Evolutionary conservation across 1,140 invertebrate genomes (phyloP).

Genomic region (Caligus rogercresseyi): DNA sequence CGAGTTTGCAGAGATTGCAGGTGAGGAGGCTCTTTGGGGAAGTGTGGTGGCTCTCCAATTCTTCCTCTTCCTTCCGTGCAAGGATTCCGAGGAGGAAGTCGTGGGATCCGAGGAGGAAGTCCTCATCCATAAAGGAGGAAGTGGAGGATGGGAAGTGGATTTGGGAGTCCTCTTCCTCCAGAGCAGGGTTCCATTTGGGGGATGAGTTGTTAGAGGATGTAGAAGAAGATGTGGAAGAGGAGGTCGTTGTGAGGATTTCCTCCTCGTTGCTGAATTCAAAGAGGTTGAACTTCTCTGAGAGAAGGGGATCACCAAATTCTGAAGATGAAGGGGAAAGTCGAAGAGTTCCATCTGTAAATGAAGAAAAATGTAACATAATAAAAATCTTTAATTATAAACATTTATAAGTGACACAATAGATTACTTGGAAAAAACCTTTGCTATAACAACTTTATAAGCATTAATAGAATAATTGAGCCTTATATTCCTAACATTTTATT

Average conservation of each 20-base stretch:
- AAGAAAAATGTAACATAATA: too few relatives aligned
- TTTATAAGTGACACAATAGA: too few relatives aligned
- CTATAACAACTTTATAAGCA: too few relatives aligned
- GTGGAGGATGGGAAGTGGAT: too few relatives aligned
- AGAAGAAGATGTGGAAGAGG: too few relatives aligned
- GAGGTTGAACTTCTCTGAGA: neutral
- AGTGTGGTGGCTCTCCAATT: neutral
- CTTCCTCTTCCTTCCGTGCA: neutral
- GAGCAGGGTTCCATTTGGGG: neutral
- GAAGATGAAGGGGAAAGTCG: neutral
- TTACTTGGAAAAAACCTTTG: too few relatives aligned
- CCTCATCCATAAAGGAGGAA: neutral
- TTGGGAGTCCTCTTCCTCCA: neutral
- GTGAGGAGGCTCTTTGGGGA: neutral
- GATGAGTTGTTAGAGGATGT: neutral
- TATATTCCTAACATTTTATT: too few relatives aligned
- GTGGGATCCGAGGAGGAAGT: neutral
- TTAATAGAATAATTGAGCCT: too few relatives aligned
- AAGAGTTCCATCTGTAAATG: neutral
- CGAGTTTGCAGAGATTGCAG: constrained; percentile 15
- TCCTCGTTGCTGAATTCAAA: neutral
- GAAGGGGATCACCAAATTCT: neutral
- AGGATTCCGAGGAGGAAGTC: neutral
- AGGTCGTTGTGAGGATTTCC: too few relatives aligned
- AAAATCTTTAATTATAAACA: too few relatives aligned